A percentile compares a stretch with the other conserved stretches of the same genome.
These are phyloP conservation scores for Hyla sarda DNA, from an alignment of 2,113 vertebrate genomes.

Conservation along the genomic window DNA sequence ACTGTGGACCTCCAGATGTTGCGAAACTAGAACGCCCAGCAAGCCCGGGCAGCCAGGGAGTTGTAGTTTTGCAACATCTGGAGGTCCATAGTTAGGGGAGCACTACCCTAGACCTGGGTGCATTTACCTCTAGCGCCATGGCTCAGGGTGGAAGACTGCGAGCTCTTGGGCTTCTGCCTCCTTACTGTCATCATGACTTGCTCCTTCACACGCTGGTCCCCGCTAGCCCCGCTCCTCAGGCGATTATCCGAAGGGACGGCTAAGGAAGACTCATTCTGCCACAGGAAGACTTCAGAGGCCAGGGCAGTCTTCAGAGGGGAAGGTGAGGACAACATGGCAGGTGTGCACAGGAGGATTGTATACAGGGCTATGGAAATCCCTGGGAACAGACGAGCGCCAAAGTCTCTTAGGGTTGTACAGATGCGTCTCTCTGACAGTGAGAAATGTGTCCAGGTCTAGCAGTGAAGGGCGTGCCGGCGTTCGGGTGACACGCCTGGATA, in stretches of 20 bases:
- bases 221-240: conserved; percentile 76
- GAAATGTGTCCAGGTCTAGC: conserved; percentile 42
- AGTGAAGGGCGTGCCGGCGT: conserved; percentile 31
- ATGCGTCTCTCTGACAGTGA: not conserved
- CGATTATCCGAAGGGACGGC: conserved; percentile 78
- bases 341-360: not conserved
- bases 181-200: conserved; percentile 81
- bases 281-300: conserved; percentile 76
- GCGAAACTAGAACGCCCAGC: no score
- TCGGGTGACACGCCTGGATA: conserved; percentile 35
- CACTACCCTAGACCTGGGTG: no score
- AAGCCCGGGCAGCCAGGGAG: no score
- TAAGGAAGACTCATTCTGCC: conserved; percentile 78
- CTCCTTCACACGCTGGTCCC: conserved; percentile 78
- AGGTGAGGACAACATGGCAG: conserved; percentile 71
- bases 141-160: conserved; percentile 71
- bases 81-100: no score
- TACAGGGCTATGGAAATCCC: not conserved
- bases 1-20: no score
- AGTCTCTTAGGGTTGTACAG: not conserved
- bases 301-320: conserved; percentile 78
- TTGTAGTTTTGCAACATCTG: no score
- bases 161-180: conserved; percentile 76
- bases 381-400: not conserved
- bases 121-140: conserved; percentile 77